Percentiles rank a stretch among this genome's conserved stretches.
These are phyloP conservation scores for Alloscopus bannaensis DNA, from an alignment of 2,888 invertebrate genomes.

Conservation along the genomic window DNA sequence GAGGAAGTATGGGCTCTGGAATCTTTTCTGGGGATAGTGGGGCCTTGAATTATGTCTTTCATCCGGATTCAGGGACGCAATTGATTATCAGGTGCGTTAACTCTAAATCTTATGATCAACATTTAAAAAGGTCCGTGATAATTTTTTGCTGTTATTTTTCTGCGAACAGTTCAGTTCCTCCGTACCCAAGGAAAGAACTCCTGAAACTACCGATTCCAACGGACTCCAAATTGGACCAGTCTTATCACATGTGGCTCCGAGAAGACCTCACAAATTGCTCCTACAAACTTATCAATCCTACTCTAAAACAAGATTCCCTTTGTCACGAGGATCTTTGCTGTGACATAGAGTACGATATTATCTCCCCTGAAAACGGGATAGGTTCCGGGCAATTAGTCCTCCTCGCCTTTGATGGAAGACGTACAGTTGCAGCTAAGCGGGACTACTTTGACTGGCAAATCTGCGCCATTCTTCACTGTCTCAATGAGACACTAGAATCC, in stretches of 20 bases:
- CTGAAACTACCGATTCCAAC: neutral
- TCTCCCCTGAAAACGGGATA: neutral
- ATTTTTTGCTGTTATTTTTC: neutral
- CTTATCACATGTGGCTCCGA: slow-evolving; percentile 59
- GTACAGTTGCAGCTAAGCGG: slow-evolving; percentile 67
- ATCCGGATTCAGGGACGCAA: slow-evolving; percentile 72
- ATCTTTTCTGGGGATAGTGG: slow-evolving; percentile 81
- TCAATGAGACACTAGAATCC: slow-evolving; percentile 73
- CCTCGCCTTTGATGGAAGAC: slow-evolving; percentile 74
- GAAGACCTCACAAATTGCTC: slow-evolving; percentile 73
- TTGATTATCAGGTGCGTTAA: slow-evolving; percentile 70
- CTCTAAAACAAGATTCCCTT: slow-evolving; percentile 14
- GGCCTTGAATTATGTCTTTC: slow-evolving; percentile 73
- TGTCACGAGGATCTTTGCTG: slow-evolving; percentile 71
- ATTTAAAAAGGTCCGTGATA: too few relatives aligned
- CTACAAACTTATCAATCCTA: slow-evolving; percentile 50
- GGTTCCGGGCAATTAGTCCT: slow-evolving; percentile 74
- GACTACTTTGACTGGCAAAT: slow-evolving; percentile 72
- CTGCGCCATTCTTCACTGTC: slow-evolving; percentile 75
- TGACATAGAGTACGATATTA: slow-evolving; percentile 63
- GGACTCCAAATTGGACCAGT: neutral
- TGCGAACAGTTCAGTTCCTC: neutral
- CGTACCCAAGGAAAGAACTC: too few relatives aligned
- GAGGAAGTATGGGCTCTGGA: slow-evolving; percentile 85
- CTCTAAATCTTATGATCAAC: slow-evolving; percentile 67